Conservation (phyloP, 2,797 vertebrate species). For the Aldrovandia affinis region DNA sequence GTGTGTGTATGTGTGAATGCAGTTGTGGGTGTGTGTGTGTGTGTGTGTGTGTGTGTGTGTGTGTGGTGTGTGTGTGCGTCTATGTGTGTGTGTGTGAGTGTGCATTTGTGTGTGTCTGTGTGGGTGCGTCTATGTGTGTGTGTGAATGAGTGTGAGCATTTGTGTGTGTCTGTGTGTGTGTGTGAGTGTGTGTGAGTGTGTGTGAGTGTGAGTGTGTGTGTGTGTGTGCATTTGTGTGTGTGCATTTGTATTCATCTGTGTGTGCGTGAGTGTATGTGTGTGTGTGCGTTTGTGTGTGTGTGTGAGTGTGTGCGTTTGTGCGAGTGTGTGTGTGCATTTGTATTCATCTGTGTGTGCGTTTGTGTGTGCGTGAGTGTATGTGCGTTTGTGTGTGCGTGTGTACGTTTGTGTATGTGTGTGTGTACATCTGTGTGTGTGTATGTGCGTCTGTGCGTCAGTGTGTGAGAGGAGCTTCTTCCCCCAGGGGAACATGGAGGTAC, state of each 20-base stretch:
- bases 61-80: too few species aligned
- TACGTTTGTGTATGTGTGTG: slow-evolving; percentile 15
- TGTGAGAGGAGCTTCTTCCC: slow-evolving; percentile 35
- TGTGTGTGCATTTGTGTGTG: slow-evolving; percentile 39
- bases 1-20: too few species aligned
- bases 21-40: too few species aligned
- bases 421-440: slow-evolving; percentile 28
- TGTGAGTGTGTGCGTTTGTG: slow-evolving; percentile 28
- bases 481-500: not conserved
- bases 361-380: slow-evolving; percentile 22
- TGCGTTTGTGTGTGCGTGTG: slow-evolving; percentile 24
- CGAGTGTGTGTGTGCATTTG: slow-evolving; percentile 18
- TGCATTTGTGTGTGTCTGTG: too few species aligned
- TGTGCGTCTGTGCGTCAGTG: slow-evolving; percentile 34
- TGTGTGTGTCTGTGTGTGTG: too few species aligned
- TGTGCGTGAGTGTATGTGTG: not conserved
- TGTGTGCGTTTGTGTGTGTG: slow-evolving; percentile 32
- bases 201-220: slow-evolving; percentile 12
- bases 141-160: too few species aligned
- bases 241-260: slow-evolving; percentile 30
- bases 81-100: too few species aligned
- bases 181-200: not conserved
- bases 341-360: slow-evolving; percentile 31
- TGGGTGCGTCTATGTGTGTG: too few species aligned
- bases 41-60: too few species aligned